These are phyloP conservation scores for Trogon melanurus DNA, from an alignment of 2,113 vertebrate genomes.

Conservation along the genomic window DNA sequence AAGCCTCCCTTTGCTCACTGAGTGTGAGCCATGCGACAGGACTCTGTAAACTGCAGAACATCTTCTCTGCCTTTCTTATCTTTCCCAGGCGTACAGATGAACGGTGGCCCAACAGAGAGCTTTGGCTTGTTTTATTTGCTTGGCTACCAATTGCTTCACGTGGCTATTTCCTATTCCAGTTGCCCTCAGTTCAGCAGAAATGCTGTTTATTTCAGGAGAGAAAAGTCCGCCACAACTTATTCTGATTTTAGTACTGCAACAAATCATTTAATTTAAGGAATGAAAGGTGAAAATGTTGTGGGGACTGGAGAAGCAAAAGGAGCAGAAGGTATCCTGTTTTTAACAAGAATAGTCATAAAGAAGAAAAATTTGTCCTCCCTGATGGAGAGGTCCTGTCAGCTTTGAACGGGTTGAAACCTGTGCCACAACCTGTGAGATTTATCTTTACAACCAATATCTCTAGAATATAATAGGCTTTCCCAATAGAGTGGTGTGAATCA, in stretches of 20 bases:
- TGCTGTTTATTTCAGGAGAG: not conserved
- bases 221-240: not conserved
- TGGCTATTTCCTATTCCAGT: slow-evolving; percentile 6
- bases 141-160: not conserved
- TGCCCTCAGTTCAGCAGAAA: slow-evolving; percentile 53
- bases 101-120: not conserved
- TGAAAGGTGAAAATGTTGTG: not conserved
- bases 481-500: not conserved
- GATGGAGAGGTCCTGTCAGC: slow-evolving; percentile 48
- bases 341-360: slow-evolving; percentile 38
- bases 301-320: not conserved
- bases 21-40: not conserved
- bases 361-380: slow-evolving; percentile 8
- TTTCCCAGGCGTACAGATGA: not conserved
- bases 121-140: not conserved
- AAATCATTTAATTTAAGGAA: slow-evolving; percentile 14
- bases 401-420: slow-evolving; percentile 20
- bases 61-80: not conserved
- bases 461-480: slow-evolving; percentile 10
- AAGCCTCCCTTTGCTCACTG: not conserved
- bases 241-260: not conserved
- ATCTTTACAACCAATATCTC: slow-evolving; percentile 35
- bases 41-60: not conserved
- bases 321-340: not conserved
- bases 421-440: slow-evolving; percentile 24